Conservation (phyloP, 2,797 vertebrate genomes). For the Anas georgica region DNA sequence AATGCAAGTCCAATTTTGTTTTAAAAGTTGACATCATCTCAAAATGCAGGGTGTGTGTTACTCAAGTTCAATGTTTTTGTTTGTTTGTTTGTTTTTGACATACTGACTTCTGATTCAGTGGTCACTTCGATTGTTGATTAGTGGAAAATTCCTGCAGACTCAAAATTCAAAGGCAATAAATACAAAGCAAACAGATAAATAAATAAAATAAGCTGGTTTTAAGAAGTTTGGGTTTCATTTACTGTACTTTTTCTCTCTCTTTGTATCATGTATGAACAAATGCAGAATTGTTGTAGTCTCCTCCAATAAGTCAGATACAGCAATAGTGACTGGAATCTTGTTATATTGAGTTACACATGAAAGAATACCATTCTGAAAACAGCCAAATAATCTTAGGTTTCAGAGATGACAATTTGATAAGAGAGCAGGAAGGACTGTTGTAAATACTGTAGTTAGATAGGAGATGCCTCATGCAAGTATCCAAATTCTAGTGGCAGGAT, state of each 20-base stretch:
- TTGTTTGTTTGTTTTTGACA: not conserved
- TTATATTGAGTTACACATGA: not conserved
- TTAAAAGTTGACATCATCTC: not conserved
- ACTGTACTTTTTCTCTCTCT: not conserved
- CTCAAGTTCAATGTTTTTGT: rapidly evolving
- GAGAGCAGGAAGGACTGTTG: not conserved
- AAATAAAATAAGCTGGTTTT: not conserved
- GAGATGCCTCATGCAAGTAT: not conserved
- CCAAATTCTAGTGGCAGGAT: not conserved
- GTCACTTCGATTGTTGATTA: not conserved
- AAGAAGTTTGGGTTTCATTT: not conserved
- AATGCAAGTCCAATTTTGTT: not conserved
- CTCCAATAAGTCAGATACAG: not conserved
- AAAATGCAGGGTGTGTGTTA: not conserved
- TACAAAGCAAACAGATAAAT: not conserved
- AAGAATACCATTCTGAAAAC: not conserved
- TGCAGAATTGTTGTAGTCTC: not conserved
- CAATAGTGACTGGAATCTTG: not conserved
- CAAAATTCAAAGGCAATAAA: not conserved
- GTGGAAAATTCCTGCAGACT: not conserved
- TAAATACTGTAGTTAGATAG: not conserved
- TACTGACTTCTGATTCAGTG: not conserved
- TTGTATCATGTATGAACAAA: not conserved
- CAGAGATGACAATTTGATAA: not conserved
- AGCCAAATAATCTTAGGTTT: not conserved